Evolutionary conservation across 1,140 invertebrate genomes (phyloP).

Genomic region (Zophobas morio): DNA sequence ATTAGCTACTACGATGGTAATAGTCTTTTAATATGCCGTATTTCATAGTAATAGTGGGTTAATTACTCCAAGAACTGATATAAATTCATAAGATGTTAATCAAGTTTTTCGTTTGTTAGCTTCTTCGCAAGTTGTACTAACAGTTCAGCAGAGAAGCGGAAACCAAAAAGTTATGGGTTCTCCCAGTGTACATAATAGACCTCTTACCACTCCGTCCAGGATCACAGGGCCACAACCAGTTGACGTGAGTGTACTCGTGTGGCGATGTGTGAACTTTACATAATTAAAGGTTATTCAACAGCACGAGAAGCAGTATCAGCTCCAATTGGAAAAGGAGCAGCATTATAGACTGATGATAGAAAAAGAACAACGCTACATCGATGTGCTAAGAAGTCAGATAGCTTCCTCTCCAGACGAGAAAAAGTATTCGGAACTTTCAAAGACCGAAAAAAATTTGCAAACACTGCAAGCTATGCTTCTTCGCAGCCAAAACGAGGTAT

Average conservation of each 20-base stretch:
- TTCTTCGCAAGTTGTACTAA: slow-evolving; percentile 75
- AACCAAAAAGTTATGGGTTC: slow-evolving; percentile 56
- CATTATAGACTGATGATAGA: slow-evolving; percentile 82
- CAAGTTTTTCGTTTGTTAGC: slow-evolving; percentile 67
- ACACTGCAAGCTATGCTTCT: slow-evolving; percentile 75
- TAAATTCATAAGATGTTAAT: background rate
- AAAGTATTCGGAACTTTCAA: slow-evolving; percentile 70
- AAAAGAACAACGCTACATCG: slow-evolving; percentile 79
- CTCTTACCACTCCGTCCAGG: slow-evolving; percentile 61
- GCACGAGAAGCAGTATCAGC: slow-evolving; percentile 78
- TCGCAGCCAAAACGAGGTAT: slow-evolving; percentile 59
- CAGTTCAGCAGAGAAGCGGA: slow-evolving; percentile 72
- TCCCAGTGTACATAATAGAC: slow-evolving; percentile 60
- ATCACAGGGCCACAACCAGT: slow-evolving; percentile 93
- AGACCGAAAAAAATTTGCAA: slow-evolving; percentile 75
- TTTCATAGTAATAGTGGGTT: too few species aligned
- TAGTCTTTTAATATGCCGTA: too few species aligned
- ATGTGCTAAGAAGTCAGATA: slow-evolving; percentile 70
- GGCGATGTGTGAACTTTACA: slow-evolving; percentile 24
- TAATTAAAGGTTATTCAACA: slow-evolving; percentile 63
- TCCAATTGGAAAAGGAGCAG: slow-evolving; percentile 76
- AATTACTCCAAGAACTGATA: too few species aligned
- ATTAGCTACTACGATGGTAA: too few species aligned
- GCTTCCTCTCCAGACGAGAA: slow-evolving; percentile 62
- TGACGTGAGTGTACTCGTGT: slow-evolving; percentile 78